Percentiles rank a stretch among this genome's conserved stretches.
Evolutionary conservation across 2,888 invertebrate genomes (phyloP).

Genomic region (Patella ulyssiponensis): DNA sequence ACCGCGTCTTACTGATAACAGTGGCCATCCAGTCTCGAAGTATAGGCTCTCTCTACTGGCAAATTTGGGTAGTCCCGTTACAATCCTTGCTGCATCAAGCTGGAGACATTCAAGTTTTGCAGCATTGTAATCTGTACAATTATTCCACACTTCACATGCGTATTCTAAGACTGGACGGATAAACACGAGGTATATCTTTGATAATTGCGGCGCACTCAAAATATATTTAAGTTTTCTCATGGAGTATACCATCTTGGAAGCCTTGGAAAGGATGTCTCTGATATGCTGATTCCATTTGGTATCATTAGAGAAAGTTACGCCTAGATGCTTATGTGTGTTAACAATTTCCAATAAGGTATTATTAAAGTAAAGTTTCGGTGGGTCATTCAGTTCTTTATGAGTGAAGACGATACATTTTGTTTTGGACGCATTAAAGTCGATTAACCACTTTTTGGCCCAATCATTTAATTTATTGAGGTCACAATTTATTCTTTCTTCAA

Average conservation of each 20-base stretch:
- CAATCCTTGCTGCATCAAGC: neutral
- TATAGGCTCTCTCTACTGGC: no score
- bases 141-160: neutral
- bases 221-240: slow-evolving; percentile 1
- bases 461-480: neutral
- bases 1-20: neutral
- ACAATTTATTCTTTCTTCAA: neutral
- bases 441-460: neutral
- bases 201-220: neutral
- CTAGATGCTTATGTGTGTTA: neutral
- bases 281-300: slow-evolving; percentile 1
- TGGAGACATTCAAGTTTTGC: neutral
- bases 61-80: neutral
- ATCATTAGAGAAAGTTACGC: neutral
- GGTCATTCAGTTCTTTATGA: neutral
- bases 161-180: neutral
- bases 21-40: neutral
- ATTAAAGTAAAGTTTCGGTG: neutral
- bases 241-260: neutral
- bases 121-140: slow-evolving; percentile 8
- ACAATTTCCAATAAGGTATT: no score
- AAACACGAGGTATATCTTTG: slow-evolving; percentile 4
- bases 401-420: neutral
- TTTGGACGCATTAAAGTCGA: neutral
- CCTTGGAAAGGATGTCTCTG: neutral